These are phyloP conservation scores for Colletes latitarsis DNA, from an alignment of 1,140 invertebrate genomes.

Conservation along the genomic window DNA sequence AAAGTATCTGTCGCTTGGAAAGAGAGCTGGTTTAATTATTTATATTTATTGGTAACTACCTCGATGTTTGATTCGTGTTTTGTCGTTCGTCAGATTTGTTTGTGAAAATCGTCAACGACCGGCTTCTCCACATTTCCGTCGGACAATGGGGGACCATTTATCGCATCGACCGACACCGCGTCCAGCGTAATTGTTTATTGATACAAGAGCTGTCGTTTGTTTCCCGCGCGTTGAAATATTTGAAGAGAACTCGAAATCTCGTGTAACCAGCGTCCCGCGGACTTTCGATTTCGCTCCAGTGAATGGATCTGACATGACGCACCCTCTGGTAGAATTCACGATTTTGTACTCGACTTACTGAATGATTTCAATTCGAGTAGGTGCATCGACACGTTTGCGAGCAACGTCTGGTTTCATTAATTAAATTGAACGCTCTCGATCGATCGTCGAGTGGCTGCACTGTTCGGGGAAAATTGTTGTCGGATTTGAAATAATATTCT, in stretches of 20 bases:
- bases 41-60: too few species aligned
- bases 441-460: neutral
- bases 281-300: neutral
- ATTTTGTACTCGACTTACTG: neutral
- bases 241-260: constrained; percentile 31
- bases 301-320: constrained; percentile 6
- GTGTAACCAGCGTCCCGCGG: neutral
- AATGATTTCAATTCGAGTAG: neutral
- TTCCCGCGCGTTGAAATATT: constrained; percentile 14
- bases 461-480: neutral
- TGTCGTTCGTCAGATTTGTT: neutral
- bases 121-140: neutral
- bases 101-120: neutral
- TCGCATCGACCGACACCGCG: neutral
- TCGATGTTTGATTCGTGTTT: too few species aligned
- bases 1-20: too few species aligned
- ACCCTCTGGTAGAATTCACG: neutral
- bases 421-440: neutral
- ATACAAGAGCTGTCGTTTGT: neutral
- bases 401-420: neutral
- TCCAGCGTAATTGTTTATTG: constrained; percentile 19
- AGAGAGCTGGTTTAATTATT: too few species aligned
- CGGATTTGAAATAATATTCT: neutral
- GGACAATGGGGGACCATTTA: neutral
- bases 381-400: neutral